phyloP scores from a whole-genome alignment of 2,797 vertebrate genomes.

The Sparus aurata region DNA sequence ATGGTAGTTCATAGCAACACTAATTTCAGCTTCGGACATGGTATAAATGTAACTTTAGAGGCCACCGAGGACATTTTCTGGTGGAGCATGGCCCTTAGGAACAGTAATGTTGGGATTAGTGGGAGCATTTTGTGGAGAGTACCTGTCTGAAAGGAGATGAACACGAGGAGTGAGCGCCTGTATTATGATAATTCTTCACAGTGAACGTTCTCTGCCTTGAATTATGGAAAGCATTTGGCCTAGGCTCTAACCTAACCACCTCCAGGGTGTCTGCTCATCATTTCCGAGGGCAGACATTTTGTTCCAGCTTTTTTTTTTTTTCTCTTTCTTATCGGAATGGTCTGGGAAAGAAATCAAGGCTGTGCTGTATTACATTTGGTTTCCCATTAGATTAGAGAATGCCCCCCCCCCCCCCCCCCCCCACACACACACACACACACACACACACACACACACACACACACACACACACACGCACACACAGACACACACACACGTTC shows the following conservation, averaged over 20 bases:
- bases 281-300: conserved; percentile 45
- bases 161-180: conserved; percentile 8
- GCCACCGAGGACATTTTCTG: conserved; percentile 40
- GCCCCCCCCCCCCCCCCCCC: neutral
- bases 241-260: conserved; percentile 30
- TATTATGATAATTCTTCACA: conserved; percentile 55
- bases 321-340: conserved; percentile 40
- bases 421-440: neutral
- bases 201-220: conserved; percentile 42
- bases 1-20: conserved; percentile 27
- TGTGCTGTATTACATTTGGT: conserved; percentile 65
- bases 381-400: conserved; percentile 65
- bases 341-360: conserved; percentile 45
- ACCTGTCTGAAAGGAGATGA: conserved; percentile 45
- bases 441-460: neutral
- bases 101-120: conserved; percentile 42
- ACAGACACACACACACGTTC: conserved; percentile 28
- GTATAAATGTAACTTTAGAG: conserved; percentile 40
- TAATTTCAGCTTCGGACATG: conserved; percentile 37
- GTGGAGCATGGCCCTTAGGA: conserved; percentile 18
- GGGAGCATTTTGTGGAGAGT: conserved; percentile 27
- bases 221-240: conserved; percentile 56
- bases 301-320: conserved; percentile 12
- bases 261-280: conserved; percentile 20
- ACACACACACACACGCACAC: too few species aligned